Conservation (phyloP, 2,888 invertebrate genomes). For the Galerucella pusilla region DNA sequence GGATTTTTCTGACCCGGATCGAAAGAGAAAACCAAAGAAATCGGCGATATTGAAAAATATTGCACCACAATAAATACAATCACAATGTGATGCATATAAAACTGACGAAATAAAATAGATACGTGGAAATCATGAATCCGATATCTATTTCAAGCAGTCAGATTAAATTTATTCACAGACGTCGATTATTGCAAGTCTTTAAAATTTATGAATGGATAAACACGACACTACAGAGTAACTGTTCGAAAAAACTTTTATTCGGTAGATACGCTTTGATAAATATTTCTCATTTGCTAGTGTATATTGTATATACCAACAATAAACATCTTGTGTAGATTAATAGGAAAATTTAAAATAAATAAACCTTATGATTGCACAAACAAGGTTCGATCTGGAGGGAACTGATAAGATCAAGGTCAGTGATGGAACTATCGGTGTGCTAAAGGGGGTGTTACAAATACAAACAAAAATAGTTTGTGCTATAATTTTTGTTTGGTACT, state of each 20-base stretch:
- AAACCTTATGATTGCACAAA: no score
- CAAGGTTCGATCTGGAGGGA: no score
- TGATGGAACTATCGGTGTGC: no score
- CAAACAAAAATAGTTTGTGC: no score
- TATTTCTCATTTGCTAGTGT: not conserved
- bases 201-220: not conserved
- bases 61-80: not conserved
- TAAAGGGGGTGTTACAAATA: no score
- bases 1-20: constrained; percentile 70
- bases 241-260: not conserved
- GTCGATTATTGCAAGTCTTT: not conserved
- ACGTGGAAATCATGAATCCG: not conserved
- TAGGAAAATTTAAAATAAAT: not conserved
- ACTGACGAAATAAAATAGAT: not conserved
- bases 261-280: not conserved
- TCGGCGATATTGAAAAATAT: constrained; percentile 67
- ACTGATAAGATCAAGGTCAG: no score
- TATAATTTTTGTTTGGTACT: no score
- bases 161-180: not conserved
- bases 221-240: not conserved
- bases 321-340: not conserved
- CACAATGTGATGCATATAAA: not conserved
- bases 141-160: not conserved
- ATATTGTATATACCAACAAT: no score
- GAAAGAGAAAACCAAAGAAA: constrained; percentile 71